These are phyloP conservation scores for Paramormyrops kingsleyae DNA, from an alignment of 2,113 vertebrate genomes.

Conservation along the genomic window DNA sequence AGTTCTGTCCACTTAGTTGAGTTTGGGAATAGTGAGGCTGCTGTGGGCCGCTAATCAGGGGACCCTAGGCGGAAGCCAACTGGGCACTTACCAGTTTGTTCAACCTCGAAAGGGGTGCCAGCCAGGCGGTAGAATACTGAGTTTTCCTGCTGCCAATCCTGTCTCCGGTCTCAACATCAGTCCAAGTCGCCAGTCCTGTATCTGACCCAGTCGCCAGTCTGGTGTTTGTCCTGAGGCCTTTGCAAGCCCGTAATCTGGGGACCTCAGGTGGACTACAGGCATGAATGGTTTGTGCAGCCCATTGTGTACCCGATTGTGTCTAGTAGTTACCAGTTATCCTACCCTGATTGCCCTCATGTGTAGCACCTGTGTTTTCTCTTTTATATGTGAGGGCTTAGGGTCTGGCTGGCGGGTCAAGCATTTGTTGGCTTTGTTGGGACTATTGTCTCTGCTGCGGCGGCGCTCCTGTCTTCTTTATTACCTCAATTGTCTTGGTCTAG, in stretches of 20 bases:
- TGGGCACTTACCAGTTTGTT: not conserved
- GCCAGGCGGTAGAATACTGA: not conserved
- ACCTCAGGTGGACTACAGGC: not conserved
- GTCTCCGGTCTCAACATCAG: not conserved
- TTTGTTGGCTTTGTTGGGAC: not conserved
- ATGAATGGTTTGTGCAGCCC: not conserved
- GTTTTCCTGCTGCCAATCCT: not conserved
- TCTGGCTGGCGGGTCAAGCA: not conserved
- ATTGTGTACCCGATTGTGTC: not conserved
- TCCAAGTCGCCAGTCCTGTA: not conserved
- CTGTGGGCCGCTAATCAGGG: not conserved
- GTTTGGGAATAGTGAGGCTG: not conserved
- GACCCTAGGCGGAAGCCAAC: not conserved
- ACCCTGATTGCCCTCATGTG: not conserved
- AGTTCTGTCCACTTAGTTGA: not conserved
- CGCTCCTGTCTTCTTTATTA: not conserved
- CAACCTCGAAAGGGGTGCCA: not conserved
- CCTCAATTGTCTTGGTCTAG: not conserved
- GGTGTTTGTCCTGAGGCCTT: not conserved
- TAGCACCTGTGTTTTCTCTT: not conserved
- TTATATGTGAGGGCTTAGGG: not conserved
- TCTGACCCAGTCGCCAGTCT: not conserved
- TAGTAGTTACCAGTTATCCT: not conserved
- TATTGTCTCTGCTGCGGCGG: not conserved
- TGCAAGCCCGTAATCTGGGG: not conserved